Evolutionary conservation across 1,140 invertebrate genomes (phyloP).

Genomic region (Riptortus pedestris): DNA sequence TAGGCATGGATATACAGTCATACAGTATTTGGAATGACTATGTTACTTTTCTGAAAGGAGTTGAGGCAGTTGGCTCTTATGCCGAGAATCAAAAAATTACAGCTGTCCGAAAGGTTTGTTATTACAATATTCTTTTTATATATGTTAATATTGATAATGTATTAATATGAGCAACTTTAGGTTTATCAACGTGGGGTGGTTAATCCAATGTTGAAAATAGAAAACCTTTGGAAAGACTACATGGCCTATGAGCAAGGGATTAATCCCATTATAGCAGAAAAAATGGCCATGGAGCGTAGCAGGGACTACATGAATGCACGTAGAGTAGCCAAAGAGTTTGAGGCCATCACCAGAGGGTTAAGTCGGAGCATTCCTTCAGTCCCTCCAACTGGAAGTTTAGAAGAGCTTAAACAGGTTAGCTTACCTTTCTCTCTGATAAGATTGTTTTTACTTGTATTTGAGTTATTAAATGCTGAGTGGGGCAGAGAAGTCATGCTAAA

Average conservation of each 20-base stretch:
- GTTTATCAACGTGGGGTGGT: conserved; percentile 90
- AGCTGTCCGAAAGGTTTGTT: conserved; percentile 79
- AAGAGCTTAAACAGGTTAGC: conserved; percentile 83
- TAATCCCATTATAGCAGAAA: conserved; percentile 92
- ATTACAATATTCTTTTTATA: not conserved
- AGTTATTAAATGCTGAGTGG: too few species aligned
- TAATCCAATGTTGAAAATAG: conserved; percentile 96
- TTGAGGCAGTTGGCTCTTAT: conserved; percentile 95
- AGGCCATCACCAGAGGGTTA: conserved; percentile 85
- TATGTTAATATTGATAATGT: not conserved
- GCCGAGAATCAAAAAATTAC: conserved; percentile 99
- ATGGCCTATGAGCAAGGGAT: conserved; percentile 88
- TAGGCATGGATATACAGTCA: conserved; percentile 94
- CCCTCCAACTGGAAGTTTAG: conserved; percentile 78
- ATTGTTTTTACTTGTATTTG: conserved; percentile 17
- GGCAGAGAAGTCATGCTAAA: too few species aligned
- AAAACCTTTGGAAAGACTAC: conserved; percentile 92
- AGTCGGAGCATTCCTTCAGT: conserved; percentile 90
- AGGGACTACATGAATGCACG: conserved; percentile 96
- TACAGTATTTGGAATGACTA: conserved; percentile 97
- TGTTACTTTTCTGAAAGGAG: conserved; percentile 91
- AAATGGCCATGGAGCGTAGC: conserved; percentile 81
- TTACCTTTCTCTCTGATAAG: conserved; percentile 4
- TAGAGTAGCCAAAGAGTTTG: conserved; percentile 91
- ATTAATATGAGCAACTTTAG: conserved; percentile 36